Evolutionary conservation across 2,888 invertebrate genomes (phyloP), one percentile per base, ranked within the genome.

Genomic region (Thymelicus acteon): DNA sequence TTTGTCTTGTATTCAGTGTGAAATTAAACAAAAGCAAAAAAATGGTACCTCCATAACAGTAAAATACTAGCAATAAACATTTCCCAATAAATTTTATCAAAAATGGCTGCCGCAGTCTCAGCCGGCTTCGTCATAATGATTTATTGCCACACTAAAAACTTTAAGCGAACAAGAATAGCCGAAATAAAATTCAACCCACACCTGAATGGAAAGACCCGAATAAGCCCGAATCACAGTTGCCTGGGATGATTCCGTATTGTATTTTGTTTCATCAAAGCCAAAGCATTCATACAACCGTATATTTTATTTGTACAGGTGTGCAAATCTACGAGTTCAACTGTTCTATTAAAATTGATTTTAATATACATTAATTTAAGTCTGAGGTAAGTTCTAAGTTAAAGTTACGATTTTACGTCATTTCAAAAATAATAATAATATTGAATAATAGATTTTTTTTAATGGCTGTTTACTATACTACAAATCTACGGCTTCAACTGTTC

Each of bases 111-210:
- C 48, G 6, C 24, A 67, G 49, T 48, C 67, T 54, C 40, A 52
- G 60, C 40, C 67, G 37, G 61, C 31, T 54, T 49, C 52, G 61
- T 68, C 67, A 54, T 44, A 61, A 54, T 68, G 67, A 68, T 68
- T 68, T 68, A 68, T 61, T 37, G 60, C 39, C 61, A 61, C 67
- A 67, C 67, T 68, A 68, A 68, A 68, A 68, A 68, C 67, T 67
- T 60, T 52, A 60, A 60, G 61, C 40, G 61, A 54, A 67, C 40
- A 49, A 60, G 40, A 61, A 68, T 44, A 61, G 40, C 61, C 54
- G 54, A 68, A 68, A 64, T 64, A 40, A 63, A 57, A 64, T n/a
- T 48, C 62, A 24, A 31, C 62, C 47, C 13, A 48, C 24, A 62
- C 48, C 47, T 47, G 62, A 62, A 15, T 47, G 19, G 19, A 24